A percentile compares a stretch with the other conserved stretches of the same genome.
Conservation (phyloP, 2,888 invertebrate species). For the Xylocampa areola region DNA sequence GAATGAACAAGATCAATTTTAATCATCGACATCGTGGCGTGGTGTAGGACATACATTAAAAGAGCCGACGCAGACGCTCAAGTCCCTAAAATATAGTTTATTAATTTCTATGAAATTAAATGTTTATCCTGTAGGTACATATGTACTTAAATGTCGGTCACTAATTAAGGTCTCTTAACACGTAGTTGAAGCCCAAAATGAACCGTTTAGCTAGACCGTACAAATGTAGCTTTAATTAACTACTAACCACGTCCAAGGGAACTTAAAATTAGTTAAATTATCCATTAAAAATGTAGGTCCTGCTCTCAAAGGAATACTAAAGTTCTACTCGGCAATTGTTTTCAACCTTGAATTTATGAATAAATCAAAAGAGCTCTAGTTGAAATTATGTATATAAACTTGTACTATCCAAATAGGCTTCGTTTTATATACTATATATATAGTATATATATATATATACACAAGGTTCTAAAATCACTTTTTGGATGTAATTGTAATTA, state of each 20-base stretch:
- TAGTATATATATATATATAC: too few species aligned
- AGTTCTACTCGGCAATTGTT: constrained; percentile 12
- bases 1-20: too few species aligned
- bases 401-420: background rate
- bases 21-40: too few species aligned
- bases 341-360: constrained; percentile 15
- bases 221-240: constrained; percentile 8
- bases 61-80: too few species aligned
- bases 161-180: background rate
- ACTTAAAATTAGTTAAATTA: constrained; percentile 22
- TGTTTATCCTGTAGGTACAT: too few species aligned
- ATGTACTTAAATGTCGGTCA: too few species aligned
- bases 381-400: constrained; percentile 10
- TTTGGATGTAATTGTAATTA: too few species aligned
- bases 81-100: too few species aligned
- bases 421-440: too few species aligned
- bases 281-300: constrained; percentile 21
- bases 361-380: constrained; percentile 9
- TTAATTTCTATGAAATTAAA: too few species aligned
- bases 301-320: constrained; percentile 15
- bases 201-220: constrained; percentile 2
- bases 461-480: too few species aligned
- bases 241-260: background rate
- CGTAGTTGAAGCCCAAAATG: background rate
- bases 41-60: too few species aligned